Conservation (phyloP, 1,140 invertebrate species). For the Drosophila lini region DNA sequence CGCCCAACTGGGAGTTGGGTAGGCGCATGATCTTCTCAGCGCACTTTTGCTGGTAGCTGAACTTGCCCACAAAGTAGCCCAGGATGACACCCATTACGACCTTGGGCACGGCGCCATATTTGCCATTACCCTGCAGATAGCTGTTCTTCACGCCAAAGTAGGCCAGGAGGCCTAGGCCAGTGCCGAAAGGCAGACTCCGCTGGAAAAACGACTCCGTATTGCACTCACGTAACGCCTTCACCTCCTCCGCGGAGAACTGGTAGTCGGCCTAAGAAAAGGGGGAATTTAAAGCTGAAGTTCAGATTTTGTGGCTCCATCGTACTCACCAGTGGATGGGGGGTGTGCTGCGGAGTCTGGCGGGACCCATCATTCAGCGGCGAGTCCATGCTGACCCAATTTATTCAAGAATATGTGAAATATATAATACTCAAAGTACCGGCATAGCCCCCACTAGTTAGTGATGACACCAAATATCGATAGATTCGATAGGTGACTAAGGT, state of each 20-base stretch:
- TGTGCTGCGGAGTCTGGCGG: constrained; percentile 4
- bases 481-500: neutral
- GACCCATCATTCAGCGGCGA: constrained; percentile 43
- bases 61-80: constrained; percentile 91
- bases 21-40: constrained; percentile 91
- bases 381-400: constrained; percentile 59
- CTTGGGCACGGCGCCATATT: constrained; percentile 89
- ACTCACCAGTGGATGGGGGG: constrained; percentile 57
- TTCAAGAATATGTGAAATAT: constrained; percentile 35
- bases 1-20: constrained; percentile 84
- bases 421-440: constrained; percentile 13
- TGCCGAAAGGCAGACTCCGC: constrained; percentile 88
- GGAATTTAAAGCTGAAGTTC: neutral
- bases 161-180: constrained; percentile 86
- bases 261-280: constrained; percentile 85
- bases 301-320: neutral
- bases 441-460: constrained; percentile 3
- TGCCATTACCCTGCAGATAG: constrained; percentile 84
- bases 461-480: constrained; percentile 9
- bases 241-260: constrained; percentile 84
- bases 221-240: constrained; percentile 88
- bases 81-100: constrained; percentile 87
- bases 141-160: constrained; percentile 88
- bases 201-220: constrained; percentile 90
- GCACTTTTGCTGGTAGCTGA: constrained; percentile 90